Base-by-base conservation (phyloP, 1,140 invertebrate genomes). In the Aphelenchoides avenae region DNA sequence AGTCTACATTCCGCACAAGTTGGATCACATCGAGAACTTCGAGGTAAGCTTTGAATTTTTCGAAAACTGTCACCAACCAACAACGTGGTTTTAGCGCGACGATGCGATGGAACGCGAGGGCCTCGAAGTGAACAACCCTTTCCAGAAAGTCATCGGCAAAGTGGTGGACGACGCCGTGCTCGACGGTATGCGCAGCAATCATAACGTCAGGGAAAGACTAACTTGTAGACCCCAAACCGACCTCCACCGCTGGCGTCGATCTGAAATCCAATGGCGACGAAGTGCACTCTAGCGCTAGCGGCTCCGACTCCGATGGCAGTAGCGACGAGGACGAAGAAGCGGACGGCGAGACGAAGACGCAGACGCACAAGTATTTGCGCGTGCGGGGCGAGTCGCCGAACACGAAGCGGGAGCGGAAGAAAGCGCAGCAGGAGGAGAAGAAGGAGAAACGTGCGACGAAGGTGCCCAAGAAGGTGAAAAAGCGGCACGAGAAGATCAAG, bases 381-480 rank as follows among this genome's bases (percentile, higher is more conserved):
- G 30, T 62, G 34, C 46, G 86, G 67, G 84, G 89, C 76, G 93
- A 97, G 81, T 89, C 89, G 5, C 82, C 85, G 0, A 86, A 89
- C 55, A 86, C 86, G 60, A 89, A 87, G 80, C 90, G 87, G 80
- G 85, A 53, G 18, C 39, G 81, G 31, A 82, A 82, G 57, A 66
- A 79, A 44, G 69, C 70, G 5, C 72, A 80, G 7, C 80, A 82
- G 70, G 87, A 90, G 49, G 85, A 66, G 44, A 85, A 92, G 75
- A 86, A 89, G 15, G 90, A 94, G 67, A 94, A 90, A 76, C 82
- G 92, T 41, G 88, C 93, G 82, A 82, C 79, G 0, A 78, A 76
- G 56, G 82, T 91, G 1, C 93, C 93, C 62, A 98, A 98, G 79
- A 89, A 96, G 79, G 79, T 95, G 0, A 98, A 98, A 74, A 95